Conservation (phyloP, 2,888 invertebrate genomes). For the Ochropacha duplaris region DNA sequence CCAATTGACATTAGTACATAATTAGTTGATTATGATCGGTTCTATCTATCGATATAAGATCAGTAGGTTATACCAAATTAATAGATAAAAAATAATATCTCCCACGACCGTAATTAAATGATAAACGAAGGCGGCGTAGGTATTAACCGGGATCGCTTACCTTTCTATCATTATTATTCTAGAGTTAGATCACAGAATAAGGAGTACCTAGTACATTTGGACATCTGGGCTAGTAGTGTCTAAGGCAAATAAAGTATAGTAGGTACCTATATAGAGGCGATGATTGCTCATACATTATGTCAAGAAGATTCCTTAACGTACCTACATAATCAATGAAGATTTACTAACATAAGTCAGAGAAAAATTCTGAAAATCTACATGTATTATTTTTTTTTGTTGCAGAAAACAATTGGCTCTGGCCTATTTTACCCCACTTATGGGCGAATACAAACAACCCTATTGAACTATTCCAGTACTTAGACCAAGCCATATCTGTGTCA, state of each 20-base stretch:
- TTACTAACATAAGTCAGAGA: too few relatives aligned
- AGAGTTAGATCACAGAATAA: too few relatives aligned
- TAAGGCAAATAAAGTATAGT: too few relatives aligned
- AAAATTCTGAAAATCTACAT: not conserved
- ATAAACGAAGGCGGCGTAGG: not conserved
- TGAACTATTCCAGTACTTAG: constrained; percentile 66
- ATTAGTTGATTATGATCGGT: not conserved
- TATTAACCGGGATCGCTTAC: too few relatives aligned
- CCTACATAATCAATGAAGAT: too few relatives aligned
- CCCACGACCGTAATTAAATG: not conserved
- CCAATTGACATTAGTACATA: not conserved
- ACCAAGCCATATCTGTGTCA: constrained; percentile 63
- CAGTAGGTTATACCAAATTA: not conserved
- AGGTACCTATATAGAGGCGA: too few relatives aligned
- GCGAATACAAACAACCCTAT: constrained; percentile 79
- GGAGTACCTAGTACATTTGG: too few relatives aligned
- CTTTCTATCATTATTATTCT: too few relatives aligned
- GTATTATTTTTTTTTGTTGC: constrained; percentile 31
- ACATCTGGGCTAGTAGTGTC: too few relatives aligned
- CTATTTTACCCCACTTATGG: constrained; percentile 85
- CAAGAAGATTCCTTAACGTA: too few relatives aligned
- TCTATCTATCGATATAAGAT: not conserved
- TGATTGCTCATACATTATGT: too few relatives aligned
- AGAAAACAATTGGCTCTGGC: constrained; percentile 85
- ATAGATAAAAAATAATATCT: not conserved